Evolutionary conservation across 2,113 vertebrate genomes (phyloP).

Genomic region (Alosa alosa): DNA sequence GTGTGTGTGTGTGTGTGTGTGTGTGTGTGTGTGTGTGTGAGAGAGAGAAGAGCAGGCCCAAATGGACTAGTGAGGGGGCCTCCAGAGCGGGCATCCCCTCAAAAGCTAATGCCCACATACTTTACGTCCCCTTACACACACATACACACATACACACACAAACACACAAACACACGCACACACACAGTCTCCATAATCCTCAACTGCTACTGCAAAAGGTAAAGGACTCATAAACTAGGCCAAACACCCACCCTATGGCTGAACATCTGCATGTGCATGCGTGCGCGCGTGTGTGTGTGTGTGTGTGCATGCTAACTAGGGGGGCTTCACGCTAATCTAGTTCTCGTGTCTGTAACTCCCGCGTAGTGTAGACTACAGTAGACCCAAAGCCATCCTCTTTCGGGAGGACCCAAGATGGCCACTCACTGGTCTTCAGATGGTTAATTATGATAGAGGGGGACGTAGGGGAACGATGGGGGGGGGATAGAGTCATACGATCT

Average conservation of each 20-base stretch:
- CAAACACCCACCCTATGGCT: neutral
- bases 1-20: neutral
- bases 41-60: neutral
- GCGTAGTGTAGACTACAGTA: no score
- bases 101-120: neutral
- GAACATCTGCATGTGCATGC: no score
- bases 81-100: neutral
- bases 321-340: no score
- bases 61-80: neutral
- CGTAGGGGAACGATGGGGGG: no score
- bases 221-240: neutral
- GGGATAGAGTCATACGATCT: constrained; percentile 5
- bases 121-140: neutral
- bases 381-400: neutral
- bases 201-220: neutral
- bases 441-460: neutral
- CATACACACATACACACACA: no score
- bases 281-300: no score
- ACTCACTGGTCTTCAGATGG: neutral
- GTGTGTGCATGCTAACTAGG: no score
- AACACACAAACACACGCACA: no score
- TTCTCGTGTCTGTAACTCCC: no score
- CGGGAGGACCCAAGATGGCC: neutral
- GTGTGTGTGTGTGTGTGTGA: neutral
- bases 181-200: neutral